Conservation (phyloP, 1,140 invertebrate genomes). For the Bombus confusus region DNA sequence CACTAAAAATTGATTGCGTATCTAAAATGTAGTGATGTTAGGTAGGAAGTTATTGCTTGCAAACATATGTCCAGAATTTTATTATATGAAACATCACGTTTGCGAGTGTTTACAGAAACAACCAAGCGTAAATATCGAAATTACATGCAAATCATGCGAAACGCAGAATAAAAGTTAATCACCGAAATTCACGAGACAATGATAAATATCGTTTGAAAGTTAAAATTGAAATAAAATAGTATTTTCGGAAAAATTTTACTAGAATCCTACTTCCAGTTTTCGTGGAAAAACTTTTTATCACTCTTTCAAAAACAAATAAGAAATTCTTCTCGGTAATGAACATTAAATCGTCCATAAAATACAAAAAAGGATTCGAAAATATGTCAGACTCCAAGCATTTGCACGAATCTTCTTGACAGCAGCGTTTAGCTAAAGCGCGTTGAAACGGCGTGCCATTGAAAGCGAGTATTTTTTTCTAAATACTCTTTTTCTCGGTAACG, state of each 20-base stretch:
- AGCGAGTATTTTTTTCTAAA: neutral
- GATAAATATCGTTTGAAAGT: neutral
- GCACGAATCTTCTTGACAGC: neutral
- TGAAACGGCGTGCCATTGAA: neutral
- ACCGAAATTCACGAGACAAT: rapidly evolving
- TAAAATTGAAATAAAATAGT: neutral
- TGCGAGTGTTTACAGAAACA: too few relatives aligned
- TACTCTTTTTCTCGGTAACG: neutral
- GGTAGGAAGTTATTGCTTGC: too few relatives aligned
- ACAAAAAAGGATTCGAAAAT: neutral
- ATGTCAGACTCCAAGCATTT: neutral
- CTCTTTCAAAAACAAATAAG: neutral
- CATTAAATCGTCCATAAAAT: neutral
- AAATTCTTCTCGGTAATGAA: neutral
- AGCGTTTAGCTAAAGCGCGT: too few relatives aligned
- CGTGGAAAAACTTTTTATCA: neutral
- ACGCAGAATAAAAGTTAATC: too few relatives aligned
- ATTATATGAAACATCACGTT: too few relatives aligned
- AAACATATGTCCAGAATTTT: too few relatives aligned
- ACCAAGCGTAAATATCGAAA: too few relatives aligned
- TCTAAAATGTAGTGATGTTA: too few relatives aligned
- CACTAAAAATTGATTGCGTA: too few relatives aligned
- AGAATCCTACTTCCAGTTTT: too few relatives aligned
- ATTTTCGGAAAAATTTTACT: too few relatives aligned
- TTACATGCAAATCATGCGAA: too few relatives aligned